A percentile compares a stretch with the other conserved stretches of the same genome.
Evolutionary conservation across 2,113 vertebrate genomes (phyloP).

Genomic region (Eleginops maclovinus): DNA sequence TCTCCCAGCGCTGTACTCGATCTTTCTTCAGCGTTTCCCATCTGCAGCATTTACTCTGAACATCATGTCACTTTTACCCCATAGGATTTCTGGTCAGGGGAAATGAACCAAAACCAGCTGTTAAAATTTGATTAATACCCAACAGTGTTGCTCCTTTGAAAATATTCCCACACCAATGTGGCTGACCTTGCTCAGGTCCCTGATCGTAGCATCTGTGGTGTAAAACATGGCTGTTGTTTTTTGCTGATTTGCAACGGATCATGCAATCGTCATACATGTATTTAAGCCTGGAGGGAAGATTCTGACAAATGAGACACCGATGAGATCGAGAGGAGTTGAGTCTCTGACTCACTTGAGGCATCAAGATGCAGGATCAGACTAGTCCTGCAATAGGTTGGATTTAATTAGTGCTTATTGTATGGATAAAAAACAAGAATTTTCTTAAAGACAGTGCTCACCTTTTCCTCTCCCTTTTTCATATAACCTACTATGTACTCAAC

Average conservation of each 20-base stretch:
- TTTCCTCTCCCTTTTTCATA: too few relatives aligned
- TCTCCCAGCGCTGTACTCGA: conserved; percentile 13
- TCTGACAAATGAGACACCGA: conserved; percentile 35
- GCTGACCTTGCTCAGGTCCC: conserved; percentile 1
- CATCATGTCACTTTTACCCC: conserved; percentile 41
- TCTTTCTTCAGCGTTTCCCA: conserved; percentile 31
- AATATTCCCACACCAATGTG: neutral
- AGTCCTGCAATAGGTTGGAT: too few relatives aligned
- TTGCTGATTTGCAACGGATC: conserved; percentile 32
- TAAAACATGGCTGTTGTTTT: conserved; percentile 35
- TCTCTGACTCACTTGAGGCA: conserved; percentile 10
- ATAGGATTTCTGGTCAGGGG: conserved; percentile 35
- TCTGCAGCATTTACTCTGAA: conserved; percentile 39
- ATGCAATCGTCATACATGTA: conserved; percentile 7
- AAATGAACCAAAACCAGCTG: conserved; percentile 42
- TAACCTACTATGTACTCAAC: too few relatives aligned
- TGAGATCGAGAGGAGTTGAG: conserved; percentile 6
- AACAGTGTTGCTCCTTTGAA: conserved; percentile 20
- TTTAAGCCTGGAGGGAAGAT: conserved; percentile 4
- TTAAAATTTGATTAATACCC: conserved; percentile 40
- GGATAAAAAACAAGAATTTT: too few relatives aligned
- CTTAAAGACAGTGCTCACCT: too few relatives aligned
- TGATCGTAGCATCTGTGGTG: neutral
- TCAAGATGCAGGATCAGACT: conserved; percentile 8
- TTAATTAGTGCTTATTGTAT: too few relatives aligned